A percentile compares a stretch with the other conserved stretches of the same genome.
Conservation (phyloP, 37 sponge, comb jelly and placozoan genomes). For the Cliona cf. orientalis region DNA sequence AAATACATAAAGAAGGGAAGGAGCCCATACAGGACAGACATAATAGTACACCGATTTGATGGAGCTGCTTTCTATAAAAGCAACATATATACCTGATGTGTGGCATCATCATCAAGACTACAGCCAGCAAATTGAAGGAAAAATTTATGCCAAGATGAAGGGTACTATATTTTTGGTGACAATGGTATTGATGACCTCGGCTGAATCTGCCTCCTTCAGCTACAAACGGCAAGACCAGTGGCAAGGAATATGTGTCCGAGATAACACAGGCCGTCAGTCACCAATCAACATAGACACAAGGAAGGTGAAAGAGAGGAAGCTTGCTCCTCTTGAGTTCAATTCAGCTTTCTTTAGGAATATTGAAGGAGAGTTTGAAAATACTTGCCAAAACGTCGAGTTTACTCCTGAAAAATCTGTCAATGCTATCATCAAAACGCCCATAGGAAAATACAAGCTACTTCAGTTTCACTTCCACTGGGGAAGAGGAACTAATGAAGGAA, state of each 20-base stretch:
- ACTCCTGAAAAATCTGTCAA: not conserved
- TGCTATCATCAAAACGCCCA: not conserved
- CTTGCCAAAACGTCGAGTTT: constrained; percentile 2
- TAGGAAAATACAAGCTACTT: constrained; percentile 29
- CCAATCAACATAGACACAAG: not conserved
- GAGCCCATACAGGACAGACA: no score
- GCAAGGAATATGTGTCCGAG: not conserved
- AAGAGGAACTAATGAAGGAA: constrained; percentile 13
- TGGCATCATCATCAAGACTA: no score
- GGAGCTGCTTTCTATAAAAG: no score
- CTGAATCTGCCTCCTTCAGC: no score
- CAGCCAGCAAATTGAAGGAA: no score
- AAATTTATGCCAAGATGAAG: no score
- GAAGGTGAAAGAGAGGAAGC: not conserved
- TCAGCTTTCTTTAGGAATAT: not conserved
- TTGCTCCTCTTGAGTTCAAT: not conserved
- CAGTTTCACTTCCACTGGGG: constrained; percentile 78
- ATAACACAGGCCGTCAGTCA: not conserved
- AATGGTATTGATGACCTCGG: no score
- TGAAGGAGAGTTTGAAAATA: not conserved
- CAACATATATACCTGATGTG: no score
- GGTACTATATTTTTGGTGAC: no score
- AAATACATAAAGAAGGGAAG: no score
- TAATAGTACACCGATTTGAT: no score
- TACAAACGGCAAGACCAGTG: not conserved